Evolutionary conservation across 2,113 vertebrate species (phyloP), one percentile per base, ranked within the genome.

Genomic region (Engystomops pustulosus): DNA sequence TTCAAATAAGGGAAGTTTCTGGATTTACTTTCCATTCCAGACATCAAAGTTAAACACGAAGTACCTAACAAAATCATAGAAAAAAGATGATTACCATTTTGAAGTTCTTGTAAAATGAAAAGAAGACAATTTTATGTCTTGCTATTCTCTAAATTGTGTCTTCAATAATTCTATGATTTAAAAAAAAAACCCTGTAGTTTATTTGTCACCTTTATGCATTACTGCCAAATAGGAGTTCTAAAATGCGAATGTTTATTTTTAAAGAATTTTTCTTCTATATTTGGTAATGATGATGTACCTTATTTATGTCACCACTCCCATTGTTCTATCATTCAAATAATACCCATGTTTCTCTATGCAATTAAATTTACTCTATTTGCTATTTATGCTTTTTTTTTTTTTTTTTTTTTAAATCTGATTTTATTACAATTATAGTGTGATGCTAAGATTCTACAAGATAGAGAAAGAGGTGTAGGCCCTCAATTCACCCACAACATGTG

Each of bases 1-100:
- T 71, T 86, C 55, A 86, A 86, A 84, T 53, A 70, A 81, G 55
- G 6, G 53, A n/a, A n/a, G 18, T 14, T 34, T 17, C 10, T 34
- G 49, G 11, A 15, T 45, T 53, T 51, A 53, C 34, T 51, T 79
- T 8, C 51, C 36, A 60, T 36, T 38, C 4, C 38, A n/a, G 5
- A 2, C 25, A 45, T 38, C 3, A 32, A 47, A 80, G 44, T 34
- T 30, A 80, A 15, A 80, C 27, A 69, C n/a, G 0, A 9, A 1
- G 62, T 41, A 17, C 36, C 62, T 58, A 55, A 58, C 51, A 25
- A 18, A 30, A 25, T 25, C 6, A 25, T 9, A 25, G 30, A 78
- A 78, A 69, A 69, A 1, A 68, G 3, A 38, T 11, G 12, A 38
- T 36, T 1, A 58, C 1, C n/a, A 18, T 23, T 58, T 38, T 38